Base-by-base conservation (phyloP, 2,888 invertebrate species). In the Epinotia bilunana region DNA sequence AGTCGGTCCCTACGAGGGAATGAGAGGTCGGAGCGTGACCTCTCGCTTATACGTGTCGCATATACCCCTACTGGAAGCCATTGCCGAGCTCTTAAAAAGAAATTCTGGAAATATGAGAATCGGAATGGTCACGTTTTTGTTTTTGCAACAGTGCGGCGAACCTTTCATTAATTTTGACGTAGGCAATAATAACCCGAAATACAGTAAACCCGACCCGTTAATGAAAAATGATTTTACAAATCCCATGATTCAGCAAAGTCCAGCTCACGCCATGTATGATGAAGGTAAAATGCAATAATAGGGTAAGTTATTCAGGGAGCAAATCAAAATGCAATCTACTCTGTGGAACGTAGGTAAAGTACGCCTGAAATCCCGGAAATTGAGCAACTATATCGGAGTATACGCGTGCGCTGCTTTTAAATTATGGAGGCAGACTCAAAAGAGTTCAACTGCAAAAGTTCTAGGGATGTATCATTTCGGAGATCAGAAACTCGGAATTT, bases 251-350 rank as follows among this genome's bases (percentile, higher is more conserved):
- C 71, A 72, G 75, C 75, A 67, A 33, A 61, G 61, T 49, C 33
- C 49, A 61, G 58, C 62, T 18, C 61, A 23, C 71, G 65, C 72
- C 74, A 71, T 55, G 53, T 33, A 72, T 72, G 75, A 75, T 72
- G 67, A 67, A 75, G 75, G 75, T 75, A 75, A 67, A 68, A 74
- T 74, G 71, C 61, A 72, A 72, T 71, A 75, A 67, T 72, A 72
- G 57, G 60, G 71, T 72, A 65, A 74, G 71, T 33, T 74, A 74
- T 70, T 75, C 57, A 55, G 64, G 74, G 28, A 72, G 62, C 71
- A 28, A 67, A 61, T 75, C 67, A 65, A 72, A 75, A 72, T 62
- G 75, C 75, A 75, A 75, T 75, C 61, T 75, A 72, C 61, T 75
- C 72, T 67, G 53, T 61, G 67, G 55, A 49, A 61, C 71, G 74